A percentile compares a stretch with the other conserved stretches of the same genome.
phyloP scores from a whole-genome alignment of 2,113 vertebrate genomes.

The Nibea coibor region DNA sequence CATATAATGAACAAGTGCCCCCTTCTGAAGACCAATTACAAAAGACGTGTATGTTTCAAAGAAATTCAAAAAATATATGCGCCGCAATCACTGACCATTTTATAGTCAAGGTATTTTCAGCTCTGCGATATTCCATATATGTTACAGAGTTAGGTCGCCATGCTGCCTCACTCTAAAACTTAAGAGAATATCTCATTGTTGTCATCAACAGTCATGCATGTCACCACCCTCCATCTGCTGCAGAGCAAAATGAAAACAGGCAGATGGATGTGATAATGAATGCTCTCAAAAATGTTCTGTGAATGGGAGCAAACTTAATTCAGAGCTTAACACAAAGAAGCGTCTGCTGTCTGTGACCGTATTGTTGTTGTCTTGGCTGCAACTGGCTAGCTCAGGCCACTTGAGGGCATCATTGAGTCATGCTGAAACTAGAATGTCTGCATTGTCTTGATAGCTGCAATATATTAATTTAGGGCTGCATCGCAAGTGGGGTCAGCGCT shows the following conservation, averaged over 20 bases:
- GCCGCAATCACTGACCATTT: not conserved
- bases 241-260: not conserved
- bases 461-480: constrained; percentile 53
- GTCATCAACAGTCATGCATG: constrained; percentile 1
- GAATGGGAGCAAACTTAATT: not conserved
- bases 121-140: not conserved
- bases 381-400: constrained; percentile 47
- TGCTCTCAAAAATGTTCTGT: constrained; percentile 3
- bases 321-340: not conserved
- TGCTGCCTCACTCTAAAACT: not conserved
- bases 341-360: not conserved
- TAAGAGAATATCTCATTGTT: not conserved
- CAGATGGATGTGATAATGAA: constrained; percentile 8
- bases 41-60: not conserved
- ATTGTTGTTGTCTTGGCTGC: not conserved
- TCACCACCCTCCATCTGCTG: constrained; percentile 9
- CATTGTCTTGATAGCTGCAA: constrained; percentile 13
- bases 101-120: not conserved
- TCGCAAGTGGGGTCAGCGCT: constrained; percentile 53
- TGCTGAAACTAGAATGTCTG: not conserved
- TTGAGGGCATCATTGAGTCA: constrained; percentile 72
- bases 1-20: constrained; percentile 36
- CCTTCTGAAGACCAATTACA: constrained; percentile 45
- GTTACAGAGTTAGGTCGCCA: not conserved
- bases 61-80: not conserved